Percentiles rank a stretch among this genome's conserved stretches.
These are phyloP conservation scores for Mus musculus DNA, from an alignment of 2,113 vertebrate species.

Conservation along the genomic window DNA sequence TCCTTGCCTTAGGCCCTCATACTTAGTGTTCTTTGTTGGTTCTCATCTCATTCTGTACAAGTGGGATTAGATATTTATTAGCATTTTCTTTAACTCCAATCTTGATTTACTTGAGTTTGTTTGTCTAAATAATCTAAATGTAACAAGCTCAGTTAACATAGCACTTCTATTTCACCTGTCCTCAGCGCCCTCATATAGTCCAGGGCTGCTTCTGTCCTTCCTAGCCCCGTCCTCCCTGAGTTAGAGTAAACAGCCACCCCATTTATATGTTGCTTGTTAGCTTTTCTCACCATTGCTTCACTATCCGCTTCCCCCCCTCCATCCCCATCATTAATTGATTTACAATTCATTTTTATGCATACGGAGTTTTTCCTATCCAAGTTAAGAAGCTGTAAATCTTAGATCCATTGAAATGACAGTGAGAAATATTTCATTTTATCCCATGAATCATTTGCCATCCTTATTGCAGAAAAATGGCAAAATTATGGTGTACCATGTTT, in stretches of 20 bases:
- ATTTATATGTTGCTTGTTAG: neutral
- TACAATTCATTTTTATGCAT: slow-evolving; percentile 88
- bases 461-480: slow-evolving; percentile 91
- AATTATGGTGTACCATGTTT: slow-evolving; percentile 89
- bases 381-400: slow-evolving; percentile 90
- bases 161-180: neutral
- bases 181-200: neutral
- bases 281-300: slow-evolving; percentile 64
- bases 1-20: too few relatives aligned
- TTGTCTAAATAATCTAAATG: slow-evolving; percentile 27
- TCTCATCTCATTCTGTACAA: neutral
- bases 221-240: neutral
- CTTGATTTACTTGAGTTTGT: neutral
- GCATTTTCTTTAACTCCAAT: neutral
- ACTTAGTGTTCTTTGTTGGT: slow-evolving; percentile 13
- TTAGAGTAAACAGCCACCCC: neutral
- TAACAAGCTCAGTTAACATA: neutral
- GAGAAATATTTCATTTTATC: slow-evolving; percentile 89
- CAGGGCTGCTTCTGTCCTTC: neutral
- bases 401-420: slow-evolving; percentile 88
- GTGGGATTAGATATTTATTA: neutral
- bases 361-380: slow-evolving; percentile 86
- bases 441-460: slow-evolving; percentile 90
- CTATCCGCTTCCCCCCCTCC: slow-evolving; percentile 74
- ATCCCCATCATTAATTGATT: slow-evolving; percentile 87